Evolutionary conservation across 92 coral and sea anemone species (phyloP), one percentile per base, ranked within the genome.

Genomic region (Phymanthus crucifer): DNA sequence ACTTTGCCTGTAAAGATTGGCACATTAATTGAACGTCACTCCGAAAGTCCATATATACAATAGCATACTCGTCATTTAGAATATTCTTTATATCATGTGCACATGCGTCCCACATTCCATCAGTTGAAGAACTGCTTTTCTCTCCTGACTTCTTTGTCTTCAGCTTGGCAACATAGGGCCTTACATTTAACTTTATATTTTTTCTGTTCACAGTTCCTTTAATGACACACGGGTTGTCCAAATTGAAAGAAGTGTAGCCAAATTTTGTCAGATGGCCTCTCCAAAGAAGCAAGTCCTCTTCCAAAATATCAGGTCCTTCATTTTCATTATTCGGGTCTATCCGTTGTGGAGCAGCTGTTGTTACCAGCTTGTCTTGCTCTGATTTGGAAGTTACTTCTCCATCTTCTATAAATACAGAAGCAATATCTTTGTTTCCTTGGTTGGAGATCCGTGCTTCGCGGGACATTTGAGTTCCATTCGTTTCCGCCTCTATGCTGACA

Each of bases 1-100:
- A 1, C 32, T 32, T 73, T 40, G 64, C 33, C 80, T 71, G 57
- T 40, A 85, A 58, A 32, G 81, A 40, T 40, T 82, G 7, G 31
- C 66, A 54, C 89, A 85, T 85, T 12, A 79, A 40, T n/a, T 85
- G 74, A 14, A 85, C 85, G 73, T 79, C 85, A 57, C 70, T 85
- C n/a, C 85, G 81, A 19, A 85, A 85, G 72, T 85, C 89, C 89
- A 85, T 85, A 76, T 78, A 80, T 10, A 85, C 89, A n/a, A 85
- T 85, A 12, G 76, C 89, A 66, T 83, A 83, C 43, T 83, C 87
- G 2, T 83, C 87, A 32, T 36, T 48, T 36, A 66, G 8, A 1
- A 70, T 36, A 26, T 54, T 84, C 46, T 79, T 84, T 46, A 84
- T 71, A 37, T 84, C 88, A 68, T 33, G 58, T 35, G 88, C 64